Conservation (phyloP, 2,888 invertebrate genomes). For the Ophion costatus region DNA sequence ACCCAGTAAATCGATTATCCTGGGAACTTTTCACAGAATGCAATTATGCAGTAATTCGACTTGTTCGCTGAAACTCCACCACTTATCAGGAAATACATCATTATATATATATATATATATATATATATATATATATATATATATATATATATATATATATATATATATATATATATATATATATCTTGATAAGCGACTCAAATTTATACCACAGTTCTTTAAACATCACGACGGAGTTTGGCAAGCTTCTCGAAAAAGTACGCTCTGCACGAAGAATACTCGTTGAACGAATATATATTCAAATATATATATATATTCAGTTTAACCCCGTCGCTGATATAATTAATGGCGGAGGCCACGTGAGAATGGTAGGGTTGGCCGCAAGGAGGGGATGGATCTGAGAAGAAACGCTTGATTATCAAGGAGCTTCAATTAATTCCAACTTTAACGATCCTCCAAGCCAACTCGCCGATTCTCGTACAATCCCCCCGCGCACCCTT, state of each 20-base stretch:
- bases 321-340: slow-evolving; percentile 37
- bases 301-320: slow-evolving; percentile 12
- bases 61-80: slow-evolving; percentile 27
- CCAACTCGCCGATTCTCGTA: slow-evolving; percentile 20
- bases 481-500: neutral
- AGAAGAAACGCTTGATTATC: slow-evolving; percentile 52
- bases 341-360: slow-evolving; percentile 50
- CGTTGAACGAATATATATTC: neutral
- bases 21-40: slow-evolving; percentile 2
- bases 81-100: slow-evolving; percentile 18
- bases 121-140: slow-evolving; percentile 8
- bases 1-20: neutral
- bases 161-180: neutral
- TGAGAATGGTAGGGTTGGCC: neutral
- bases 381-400: slow-evolving; percentile 26
- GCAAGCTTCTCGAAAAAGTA: slow-evolving; percentile 36
- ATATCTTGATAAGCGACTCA: slow-evolving; percentile 26
- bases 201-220: slow-evolving; percentile 33
- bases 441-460: slow-evolving; percentile 55
- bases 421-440: slow-evolving; percentile 59
- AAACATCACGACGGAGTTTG: slow-evolving; percentile 46
- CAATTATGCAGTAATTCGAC: neutral
- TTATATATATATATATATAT: neutral
- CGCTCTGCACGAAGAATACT: slow-evolving; percentile 18
- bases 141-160: slow-evolving; percentile 17